Evolutionary conservation across 2,113 vertebrate species (phyloP).

Genomic region (Solea senegalensis): DNA sequence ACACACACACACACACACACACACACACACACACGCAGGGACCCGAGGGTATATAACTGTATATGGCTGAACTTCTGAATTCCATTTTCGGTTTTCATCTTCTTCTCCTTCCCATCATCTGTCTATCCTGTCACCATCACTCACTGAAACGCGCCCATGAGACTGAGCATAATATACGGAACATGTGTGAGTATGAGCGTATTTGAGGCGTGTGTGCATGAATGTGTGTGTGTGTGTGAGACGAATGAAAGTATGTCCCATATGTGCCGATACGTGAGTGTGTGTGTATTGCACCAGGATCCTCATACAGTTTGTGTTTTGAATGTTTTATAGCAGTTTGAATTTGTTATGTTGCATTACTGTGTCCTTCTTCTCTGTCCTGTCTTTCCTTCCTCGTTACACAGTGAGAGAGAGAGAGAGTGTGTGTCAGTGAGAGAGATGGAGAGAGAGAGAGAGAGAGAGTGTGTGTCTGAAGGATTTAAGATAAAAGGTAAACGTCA

Average conservation of each 20-base stretch:
- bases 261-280: neutral
- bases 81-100: slow-evolving; percentile 73
- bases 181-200: slow-evolving; percentile 35
- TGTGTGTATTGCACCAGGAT: too few relatives aligned
- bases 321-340: too few relatives aligned
- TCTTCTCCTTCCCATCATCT: slow-evolving; percentile 61
- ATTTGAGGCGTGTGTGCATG: slow-evolving; percentile 56
- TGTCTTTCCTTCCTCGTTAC: too few relatives aligned
- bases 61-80: slow-evolving; percentile 61
- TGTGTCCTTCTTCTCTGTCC: too few relatives aligned
- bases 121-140: slow-evolving; percentile 69
- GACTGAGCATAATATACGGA: slow-evolving; percentile 25
- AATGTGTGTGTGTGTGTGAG: neutral
- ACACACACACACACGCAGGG: neutral
- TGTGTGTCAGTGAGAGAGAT: too few relatives aligned
- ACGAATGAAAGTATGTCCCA: neutral
- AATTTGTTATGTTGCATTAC: too few relatives aligned
- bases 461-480: slow-evolving; percentile 4
- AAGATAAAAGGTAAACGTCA: slow-evolving; percentile 18
- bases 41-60: slow-evolving; percentile 28
- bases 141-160: slow-evolving; percentile 46
- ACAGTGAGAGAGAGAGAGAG: too few relatives aligned
- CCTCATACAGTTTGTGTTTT: neutral
- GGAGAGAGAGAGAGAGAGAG: too few relatives aligned
- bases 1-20: neutral